These are phyloP conservation scores for Frieseomelitta varia DNA, from an alignment of 1,140 invertebrate genomes.

Conservation along the genomic window DNA sequence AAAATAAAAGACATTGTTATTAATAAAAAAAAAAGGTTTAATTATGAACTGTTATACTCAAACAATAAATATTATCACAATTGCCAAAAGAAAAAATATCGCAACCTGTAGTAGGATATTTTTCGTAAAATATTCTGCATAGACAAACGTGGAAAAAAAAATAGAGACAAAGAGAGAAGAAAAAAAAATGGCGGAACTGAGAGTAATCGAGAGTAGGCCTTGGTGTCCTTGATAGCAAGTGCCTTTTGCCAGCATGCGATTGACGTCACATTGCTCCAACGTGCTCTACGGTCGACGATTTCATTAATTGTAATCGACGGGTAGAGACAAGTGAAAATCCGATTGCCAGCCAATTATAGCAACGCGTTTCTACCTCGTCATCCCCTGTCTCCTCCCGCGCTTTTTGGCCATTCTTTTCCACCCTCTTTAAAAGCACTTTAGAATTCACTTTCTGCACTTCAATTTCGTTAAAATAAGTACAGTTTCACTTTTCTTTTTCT, in stretches of 20 bases:
- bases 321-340: constrained; percentile 51
- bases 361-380: constrained; percentile 16
- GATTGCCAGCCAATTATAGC: constrained; percentile 51
- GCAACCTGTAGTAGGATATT: neutral
- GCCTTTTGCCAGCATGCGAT: constrained; percentile 63
- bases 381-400: neutral
- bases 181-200: constrained; percentile 40
- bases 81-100: neutral
- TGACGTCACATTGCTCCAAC: constrained; percentile 66
- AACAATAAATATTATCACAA: neutral
- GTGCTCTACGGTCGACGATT: constrained; percentile 58
- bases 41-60: no score
- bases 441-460: neutral
- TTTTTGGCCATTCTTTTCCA: neutral
- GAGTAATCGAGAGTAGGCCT: constrained; percentile 47
- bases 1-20: no score
- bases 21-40: neutral
- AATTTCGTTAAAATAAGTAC: neutral
- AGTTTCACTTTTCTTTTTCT: neutral
- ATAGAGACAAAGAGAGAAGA: neutral
- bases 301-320: constrained; percentile 69
- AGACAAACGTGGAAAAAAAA: neutral
- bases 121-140: neutral
- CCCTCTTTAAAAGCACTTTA: neutral
- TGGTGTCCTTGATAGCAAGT: constrained; percentile 66